A percentile compares a stretch with the other conserved stretches of the same genome.
These are phyloP conservation scores for Neosilurus hyrtlii DNA, from an alignment of 2,797 vertebrate species.

Conservation along the genomic window DNA sequence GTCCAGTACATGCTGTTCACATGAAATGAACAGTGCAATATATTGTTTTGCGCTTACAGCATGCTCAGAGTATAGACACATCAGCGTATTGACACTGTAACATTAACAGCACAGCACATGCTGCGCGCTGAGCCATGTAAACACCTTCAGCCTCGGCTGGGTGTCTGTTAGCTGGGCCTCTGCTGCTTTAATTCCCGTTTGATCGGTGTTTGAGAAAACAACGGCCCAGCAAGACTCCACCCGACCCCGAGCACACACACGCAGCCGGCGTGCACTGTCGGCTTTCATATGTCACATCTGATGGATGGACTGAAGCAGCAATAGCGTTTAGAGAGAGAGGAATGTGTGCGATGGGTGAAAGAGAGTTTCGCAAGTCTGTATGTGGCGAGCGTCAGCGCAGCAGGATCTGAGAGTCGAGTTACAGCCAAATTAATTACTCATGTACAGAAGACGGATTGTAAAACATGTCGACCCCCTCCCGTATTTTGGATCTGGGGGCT, in stretches of 20 bases:
- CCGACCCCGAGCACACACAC: constrained; percentile 40
- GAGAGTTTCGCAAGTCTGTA: constrained; percentile 9
- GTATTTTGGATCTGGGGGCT: background rate
- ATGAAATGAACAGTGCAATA: background rate
- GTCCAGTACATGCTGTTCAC: background rate
- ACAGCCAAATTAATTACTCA: constrained; percentile 44
- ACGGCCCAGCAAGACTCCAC: constrained; percentile 63
- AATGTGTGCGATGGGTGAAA: constrained; percentile 37
- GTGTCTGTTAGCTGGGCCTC: constrained; percentile 63
- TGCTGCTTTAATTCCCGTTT: constrained; percentile 68
- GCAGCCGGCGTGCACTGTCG: constrained; percentile 55
- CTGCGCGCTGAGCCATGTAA: constrained; percentile 33
- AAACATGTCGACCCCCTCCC: constrained; percentile 16
- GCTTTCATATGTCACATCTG: constrained; percentile 65
- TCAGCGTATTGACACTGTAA: constrained; percentile 17
- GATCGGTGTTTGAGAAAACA: constrained; percentile 72
- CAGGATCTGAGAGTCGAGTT: constrained; percentile 34
- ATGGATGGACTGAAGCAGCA: constrained; percentile 51
- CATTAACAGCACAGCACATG: constrained; percentile 24
- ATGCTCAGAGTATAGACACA: background rate
- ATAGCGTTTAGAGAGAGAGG: constrained; percentile 21
- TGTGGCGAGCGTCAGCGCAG: constrained; percentile 38
- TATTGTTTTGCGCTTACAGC: constrained; percentile 6
- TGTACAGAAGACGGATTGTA: constrained; percentile 20
- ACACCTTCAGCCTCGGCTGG: constrained; percentile 49